Evolutionary conservation across 2,113 vertebrate species (phyloP).

Genomic region (Anoura caudifer): DNA sequence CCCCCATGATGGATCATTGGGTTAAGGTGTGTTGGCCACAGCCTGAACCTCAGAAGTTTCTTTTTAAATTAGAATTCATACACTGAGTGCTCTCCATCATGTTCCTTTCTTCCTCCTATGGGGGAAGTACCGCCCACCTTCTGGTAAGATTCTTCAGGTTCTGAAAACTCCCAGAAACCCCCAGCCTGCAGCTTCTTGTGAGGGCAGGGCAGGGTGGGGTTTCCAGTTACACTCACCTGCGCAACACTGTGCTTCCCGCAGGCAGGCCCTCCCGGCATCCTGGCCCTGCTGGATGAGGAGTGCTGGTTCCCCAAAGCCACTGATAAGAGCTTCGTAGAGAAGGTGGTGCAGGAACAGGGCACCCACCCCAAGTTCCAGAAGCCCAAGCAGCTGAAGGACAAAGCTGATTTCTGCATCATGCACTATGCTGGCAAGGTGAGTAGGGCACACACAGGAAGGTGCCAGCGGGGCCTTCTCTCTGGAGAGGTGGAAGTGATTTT

Average conservation of each 20-base stretch:
- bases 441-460: background rate
- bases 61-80: background rate
- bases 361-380: slow-evolving; percentile 96
- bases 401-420: slow-evolving; percentile 97
- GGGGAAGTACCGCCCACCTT: background rate
- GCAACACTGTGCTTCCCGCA: slow-evolving; percentile 58
- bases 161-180: background rate
- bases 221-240: background rate
- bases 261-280: slow-evolving; percentile 96
- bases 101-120: fast-evolving
- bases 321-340: slow-evolving; percentile 98
- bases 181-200: background rate
- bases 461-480: fast-evolving
- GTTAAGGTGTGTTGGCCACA: background rate
- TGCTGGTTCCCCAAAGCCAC: slow-evolving; percentile 99
- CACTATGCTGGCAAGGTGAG: slow-evolving; percentile 98
- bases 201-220: background rate
- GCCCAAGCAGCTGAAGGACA: slow-evolving; percentile 98
- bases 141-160: background rate
- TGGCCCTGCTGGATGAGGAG: slow-evolving; percentile 96
- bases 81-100: background rate
- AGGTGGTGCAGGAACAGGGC: slow-evolving; percentile 96
- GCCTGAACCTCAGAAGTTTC: background rate
- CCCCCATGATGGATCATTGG: fast-evolving
- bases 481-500: fast-evolving